These are phyloP conservation scores for Orycteropus afer DNA, from an alignment of 2,113 vertebrate genomes.

Conservation along the genomic window DNA sequence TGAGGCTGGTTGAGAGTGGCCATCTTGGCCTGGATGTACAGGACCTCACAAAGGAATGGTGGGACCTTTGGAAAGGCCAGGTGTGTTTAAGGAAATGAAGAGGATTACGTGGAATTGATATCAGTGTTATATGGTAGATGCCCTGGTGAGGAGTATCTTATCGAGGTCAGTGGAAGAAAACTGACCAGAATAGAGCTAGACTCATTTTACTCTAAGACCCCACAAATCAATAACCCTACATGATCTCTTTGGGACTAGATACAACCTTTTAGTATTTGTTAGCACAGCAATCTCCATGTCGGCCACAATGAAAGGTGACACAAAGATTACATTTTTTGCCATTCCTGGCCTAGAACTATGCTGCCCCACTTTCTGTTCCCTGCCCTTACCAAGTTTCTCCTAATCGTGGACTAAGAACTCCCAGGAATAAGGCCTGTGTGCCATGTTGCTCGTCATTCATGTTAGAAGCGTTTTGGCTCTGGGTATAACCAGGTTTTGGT, in stretches of 20 bases:
- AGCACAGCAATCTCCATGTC: neutral
- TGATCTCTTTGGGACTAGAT: neutral
- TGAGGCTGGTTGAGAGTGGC: neutral
- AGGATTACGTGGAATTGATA: neutral
- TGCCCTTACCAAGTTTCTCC: neutral
- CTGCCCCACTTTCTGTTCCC: neutral
- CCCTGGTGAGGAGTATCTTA: neutral
- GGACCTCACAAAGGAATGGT: neutral
- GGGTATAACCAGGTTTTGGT: no score
- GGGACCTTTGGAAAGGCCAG: neutral
- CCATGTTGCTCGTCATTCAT: neutral
- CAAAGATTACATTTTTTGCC: neutral
- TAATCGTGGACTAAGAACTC: neutral
- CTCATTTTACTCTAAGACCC: neutral
- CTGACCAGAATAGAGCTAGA: neutral
- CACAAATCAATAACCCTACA: neutral
- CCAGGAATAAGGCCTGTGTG: neutral
- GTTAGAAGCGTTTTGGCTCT: neutral
- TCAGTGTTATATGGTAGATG: neutral
- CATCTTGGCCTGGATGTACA: neutral
- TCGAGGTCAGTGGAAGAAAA: neutral
- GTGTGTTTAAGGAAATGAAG: neutral
- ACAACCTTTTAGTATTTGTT: neutral
- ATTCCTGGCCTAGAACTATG: neutral
- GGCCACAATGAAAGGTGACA: neutral